Evolutionary conservation across 2,797 vertebrate species (phyloP), one percentile per base, ranked within the genome.

Genomic region (Moxostoma hubbsi): DNA sequence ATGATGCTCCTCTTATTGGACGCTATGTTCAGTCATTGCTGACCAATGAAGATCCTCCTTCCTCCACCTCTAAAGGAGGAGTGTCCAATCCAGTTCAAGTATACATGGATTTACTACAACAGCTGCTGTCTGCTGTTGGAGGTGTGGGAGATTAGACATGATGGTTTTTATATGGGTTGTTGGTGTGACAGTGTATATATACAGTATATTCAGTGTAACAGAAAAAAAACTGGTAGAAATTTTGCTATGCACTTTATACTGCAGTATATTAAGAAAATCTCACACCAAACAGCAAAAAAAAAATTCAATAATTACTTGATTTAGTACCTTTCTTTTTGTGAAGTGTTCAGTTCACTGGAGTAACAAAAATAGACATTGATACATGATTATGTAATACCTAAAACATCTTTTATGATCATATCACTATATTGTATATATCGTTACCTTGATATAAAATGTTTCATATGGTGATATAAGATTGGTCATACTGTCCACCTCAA

Each of bases 31-130:
- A 94, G 86, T 91, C 92, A 0, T 89, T 99, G 85, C 90, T 98
- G 86, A 93, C 94, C 67, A 91, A 91, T 66, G 93, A 93, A 64
- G 86, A 90, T 18, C 93, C 92, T 0, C 87, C 93, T 75, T 82
- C 68, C 59, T 88, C 93, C 2, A 87, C 87, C 15, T 90, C 88
- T 62, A 98, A 97, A 91, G 94, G 90, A 75, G 89, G 90, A 9
- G 97, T 98, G 78, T 81, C 85, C 57, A 98, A 96, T 83, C 96
- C 98, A 5, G 92, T 99, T 1, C 92, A 98, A 64, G 88, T 96
- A 83, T 99, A 99, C 85, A 95, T 99, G 16, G 94, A 96, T 73
- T 93, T 99, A 81, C 93, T 99, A 81, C 97, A 99, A 82, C 97
- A 98, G 88, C 93, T 99, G n/a, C 88, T 99, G 43, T 94, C 96